These are phyloP conservation scores for Agonopterix arenella DNA, from an alignment of 2,888 invertebrate genomes.

Conservation along the genomic window DNA sequence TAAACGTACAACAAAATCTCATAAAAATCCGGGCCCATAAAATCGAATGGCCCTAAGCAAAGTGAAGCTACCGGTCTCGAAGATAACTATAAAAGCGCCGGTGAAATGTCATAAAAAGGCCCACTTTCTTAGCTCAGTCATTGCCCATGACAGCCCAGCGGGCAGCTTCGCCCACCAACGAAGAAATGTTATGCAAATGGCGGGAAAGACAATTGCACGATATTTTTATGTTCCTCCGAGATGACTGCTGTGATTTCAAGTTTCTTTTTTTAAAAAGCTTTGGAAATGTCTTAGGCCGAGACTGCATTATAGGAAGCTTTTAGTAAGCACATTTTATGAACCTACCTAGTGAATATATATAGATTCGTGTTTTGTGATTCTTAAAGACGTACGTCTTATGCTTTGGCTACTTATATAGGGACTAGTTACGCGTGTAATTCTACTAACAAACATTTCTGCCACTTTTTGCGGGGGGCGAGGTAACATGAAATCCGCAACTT, in stretches of 20 bases:
- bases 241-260: neutral
- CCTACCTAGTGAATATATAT: no score
- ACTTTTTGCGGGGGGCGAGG: no score
- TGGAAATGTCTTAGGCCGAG: no score
- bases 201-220: constrained; percentile 18
- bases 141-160: constrained; percentile 26
- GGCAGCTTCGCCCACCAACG: constrained; percentile 12
- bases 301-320: no score
- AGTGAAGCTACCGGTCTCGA: constrained; percentile 41
- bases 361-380: no score
- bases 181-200: constrained; percentile 31
- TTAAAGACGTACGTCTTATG: no score
- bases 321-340: no score
- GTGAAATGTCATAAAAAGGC: constrained; percentile 32
- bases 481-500: no score
- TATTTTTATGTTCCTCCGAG: constrained; percentile 14
- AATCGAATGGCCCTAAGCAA: constrained; percentile 12
- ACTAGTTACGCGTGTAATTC: no score
- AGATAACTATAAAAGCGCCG: constrained; percentile 30
- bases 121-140: constrained; percentile 17
- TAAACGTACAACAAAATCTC: constrained; percentile 3
- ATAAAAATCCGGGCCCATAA: constrained; percentile 8
- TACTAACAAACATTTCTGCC: no score
- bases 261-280: no score
- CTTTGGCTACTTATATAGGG: no score